Percentiles rank a stretch among this genome's conserved stretches.
These are phyloP conservation scores for Eucidaris tribuloides DNA, from an alignment of 35 echinoderm and acorn worm genomes.

Conservation along the genomic window DNA sequence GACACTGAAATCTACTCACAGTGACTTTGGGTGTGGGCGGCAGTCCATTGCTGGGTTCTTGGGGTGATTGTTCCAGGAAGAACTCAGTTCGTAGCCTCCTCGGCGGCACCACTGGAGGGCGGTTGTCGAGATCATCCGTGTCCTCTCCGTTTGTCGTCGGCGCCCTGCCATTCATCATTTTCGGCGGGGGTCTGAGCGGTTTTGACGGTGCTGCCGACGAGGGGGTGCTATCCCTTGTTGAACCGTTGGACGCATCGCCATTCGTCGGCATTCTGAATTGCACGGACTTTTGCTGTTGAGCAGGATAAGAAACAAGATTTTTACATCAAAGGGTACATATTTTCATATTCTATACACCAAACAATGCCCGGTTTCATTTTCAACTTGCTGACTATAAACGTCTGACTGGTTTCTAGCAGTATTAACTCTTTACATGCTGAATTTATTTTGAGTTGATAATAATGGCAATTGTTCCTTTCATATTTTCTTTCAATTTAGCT, in stretches of 20 bases:
- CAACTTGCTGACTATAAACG: too few species aligned
- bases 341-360: too few species aligned
- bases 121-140: constrained; percentile 51
- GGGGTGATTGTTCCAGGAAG: constrained; percentile 59
- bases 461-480: too few species aligned
- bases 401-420: too few species aligned
- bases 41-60: constrained; percentile 61
- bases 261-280: constrained; percentile 45
- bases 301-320: too few species aligned
- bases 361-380: too few species aligned
- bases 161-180: constrained; percentile 61
- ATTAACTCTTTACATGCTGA: too few species aligned
- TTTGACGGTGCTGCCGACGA: constrained; percentile 38
- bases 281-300: constrained; percentile 67
- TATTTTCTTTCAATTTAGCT: too few species aligned
- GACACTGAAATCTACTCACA: too few species aligned
- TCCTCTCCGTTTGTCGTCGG: constrained; percentile 93
- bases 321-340: too few species aligned
- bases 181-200: constrained; percentile 18
- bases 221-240: constrained; percentile 16
- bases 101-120: constrained; percentile 48
- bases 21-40: constrained; percentile 90
- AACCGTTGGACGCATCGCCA: background rate
- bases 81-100: constrained; percentile 69
- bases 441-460: too few species aligned